Evolutionary conservation across 1,140 invertebrate genomes (phyloP).

Genomic region (Drosophila parvula): DNA sequence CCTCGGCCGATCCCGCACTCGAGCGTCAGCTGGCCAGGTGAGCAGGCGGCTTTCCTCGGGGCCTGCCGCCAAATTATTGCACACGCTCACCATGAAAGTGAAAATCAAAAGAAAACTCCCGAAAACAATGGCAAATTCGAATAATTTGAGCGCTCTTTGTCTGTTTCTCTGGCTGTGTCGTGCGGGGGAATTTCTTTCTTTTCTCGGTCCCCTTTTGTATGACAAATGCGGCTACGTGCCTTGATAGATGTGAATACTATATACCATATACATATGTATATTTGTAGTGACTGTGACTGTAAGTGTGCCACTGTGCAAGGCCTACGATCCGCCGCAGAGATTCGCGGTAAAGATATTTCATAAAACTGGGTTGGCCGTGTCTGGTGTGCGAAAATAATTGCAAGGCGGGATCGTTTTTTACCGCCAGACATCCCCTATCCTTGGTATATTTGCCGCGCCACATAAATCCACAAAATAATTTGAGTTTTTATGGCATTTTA

Average conservation of each 20-base stretch:
- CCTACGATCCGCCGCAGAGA: constrained; percentile 44
- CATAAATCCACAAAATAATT: constrained; percentile 33
- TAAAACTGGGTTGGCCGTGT: constrained; percentile 48
- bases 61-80: constrained; percentile 52
- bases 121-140: constrained; percentile 79
- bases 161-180: constrained; percentile 41
- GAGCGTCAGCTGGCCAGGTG: constrained; percentile 64
- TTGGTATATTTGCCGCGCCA: constrained; percentile 7
- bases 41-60: constrained; percentile 58
- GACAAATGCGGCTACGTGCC: constrained; percentile 54
- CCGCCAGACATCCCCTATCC: constrained; percentile 29
- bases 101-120: constrained; percentile 68
- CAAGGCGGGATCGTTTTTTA: constrained; percentile 35
- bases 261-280: constrained; percentile 4
- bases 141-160: constrained; percentile 69
- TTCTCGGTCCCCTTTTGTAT: constrained; percentile 9
- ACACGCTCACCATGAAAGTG: constrained; percentile 68
- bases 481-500: constrained; percentile 3
- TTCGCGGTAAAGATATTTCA: constrained; percentile 39
- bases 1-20: constrained; percentile 50
- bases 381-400: constrained; percentile 35
- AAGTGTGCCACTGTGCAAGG: constrained; percentile 67
- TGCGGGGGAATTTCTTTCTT: constrained; percentile 30
- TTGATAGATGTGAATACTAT: constrained; percentile 59
- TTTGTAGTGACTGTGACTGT: constrained; percentile 26